Evolutionary conservation across 2,113 vertebrate genomes (phyloP), one percentile per base, ranked within the genome.

Genomic region (Chionis minor): DNA sequence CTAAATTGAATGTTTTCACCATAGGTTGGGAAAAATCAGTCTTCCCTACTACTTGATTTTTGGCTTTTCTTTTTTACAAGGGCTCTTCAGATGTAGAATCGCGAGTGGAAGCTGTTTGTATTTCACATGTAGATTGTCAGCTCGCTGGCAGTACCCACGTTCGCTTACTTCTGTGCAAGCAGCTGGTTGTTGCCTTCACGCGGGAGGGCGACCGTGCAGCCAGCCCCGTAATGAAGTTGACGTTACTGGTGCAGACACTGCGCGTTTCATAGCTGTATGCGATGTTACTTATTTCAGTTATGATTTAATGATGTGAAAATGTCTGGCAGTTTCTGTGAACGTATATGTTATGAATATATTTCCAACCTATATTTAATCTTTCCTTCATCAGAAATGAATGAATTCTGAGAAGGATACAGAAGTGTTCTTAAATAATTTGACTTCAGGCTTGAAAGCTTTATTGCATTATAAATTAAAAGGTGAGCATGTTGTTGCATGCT

Each of bases 371-470:
- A 94, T 93, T 94, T 97, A 96, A 96, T 95, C 93, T 85, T 91
- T 56, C 84, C 87, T 95, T 96, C 91, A 92, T 94, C 84, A 91
- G 95, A 86, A 96, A 42, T 74, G 82, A 95, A 90, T 94, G 90
- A 81, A 78, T 96, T 95, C 78, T 74, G 54, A 91, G 89, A 78
- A 88, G 75, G 75, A 70, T 90, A 96, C 93, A 93, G 72, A 88
- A 95, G 58, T 54, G 69, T 92, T 95, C 92, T 95, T 92, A 92
- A 93, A 94, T 96, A 90, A 92, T 94, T 95, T 97, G 95, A 65
- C 94, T 93, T 58, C 22, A 8, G 85, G 92, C 90, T 97, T 49
- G 90, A 92, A 93, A 86, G 88, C 81, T 88, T 92, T 94, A 90
- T 90, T 75, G 69, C 90, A 49, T 92, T 96, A 26, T 88, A 81